Base-by-base conservation (phyloP, 2,888 invertebrate species). In the Tenthredo distinguenda region DNA sequence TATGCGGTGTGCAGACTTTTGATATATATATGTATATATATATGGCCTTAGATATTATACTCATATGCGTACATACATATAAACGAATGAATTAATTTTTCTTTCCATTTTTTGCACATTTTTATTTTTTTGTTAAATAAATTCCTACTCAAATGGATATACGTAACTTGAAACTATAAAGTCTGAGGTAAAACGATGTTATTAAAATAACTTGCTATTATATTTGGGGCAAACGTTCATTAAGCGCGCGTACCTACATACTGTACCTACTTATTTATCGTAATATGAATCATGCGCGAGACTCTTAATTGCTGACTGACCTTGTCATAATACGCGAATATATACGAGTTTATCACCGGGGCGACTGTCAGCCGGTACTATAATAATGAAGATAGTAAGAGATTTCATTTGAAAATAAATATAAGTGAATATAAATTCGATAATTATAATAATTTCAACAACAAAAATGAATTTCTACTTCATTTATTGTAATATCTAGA, bases 161-260 rank as follows among this genome's bases (percentile, higher is more conserved):
- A 55, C 55, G 55, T 55, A 55, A 55, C 7, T 55, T n/a, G 55
- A 55, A 55, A n/a, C 55, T 55, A 55, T 62, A 26, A 26, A 62
- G n/a, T 10, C n/a, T n/a, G 55, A 55, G 55, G 55, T 18, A n/a
- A 55, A n/a, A 55, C n/a, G 55, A 55, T 55, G 55, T 55, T 55
- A 55, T 55, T 55, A 55, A 55, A 55, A 55, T 55, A 55, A 55
- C 55, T n/a, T 55, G 26, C 62, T 62, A 62, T 62, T 62, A 62
- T 62, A 62, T 62, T 62, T 12, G 62, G 62, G 26, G 62, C 26
- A 62, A 62, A 62, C 10, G 26, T 62, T 62, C 26, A 62, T 26
- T 62, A 62, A 62, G 26, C 62, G 9, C 26, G 21, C 2, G 9
- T 26, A 62, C 26, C 9, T 26, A 26, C 21, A 62, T 62, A 62